Base-by-base conservation (phyloP, 1,140 invertebrate genomes). In the Cydia strobilella region DNA sequence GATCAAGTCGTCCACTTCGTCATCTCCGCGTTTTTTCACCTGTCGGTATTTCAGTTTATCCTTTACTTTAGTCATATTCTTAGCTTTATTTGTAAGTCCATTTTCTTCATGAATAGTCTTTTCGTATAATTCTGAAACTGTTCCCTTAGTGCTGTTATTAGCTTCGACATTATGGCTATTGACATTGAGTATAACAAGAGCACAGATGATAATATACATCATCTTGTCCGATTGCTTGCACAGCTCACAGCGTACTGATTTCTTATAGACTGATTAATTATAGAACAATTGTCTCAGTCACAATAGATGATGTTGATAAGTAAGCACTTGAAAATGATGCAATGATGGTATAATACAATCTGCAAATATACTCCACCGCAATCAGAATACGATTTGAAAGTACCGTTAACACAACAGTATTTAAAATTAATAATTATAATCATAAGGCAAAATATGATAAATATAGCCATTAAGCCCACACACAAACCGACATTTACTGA, bases 1-100 rank as follows among this genome's bases (percentile, higher is more conserved):
- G 54, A 59, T 59, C 20, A 59, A 23, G n/a, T 59, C 54, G 54
- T 59, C 54, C 10, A 59, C 2, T 59, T 59, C 54, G n/a, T 59
- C 54, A 20, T 59, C 54, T 23, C 20, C 20, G n/a, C 54, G 54
- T 59, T 23, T 59, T 18, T 54, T n/a, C 51, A 54, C 0, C 6
- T 54, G 7, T 54, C 54, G 18, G 7, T 3, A 2, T 59, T 59
- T 23, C 7, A 23, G n/a, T 18, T 18, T 12, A 59, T 7, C 54
- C 20, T 59, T 59, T 23, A 7, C 0, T 59, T 23, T 23, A 23
- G 7, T 23, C 6, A 20, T n/a, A 6, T 54, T 59, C 54, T 4
- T 59, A 23, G 1, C 54, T 59, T 13, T 23, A 59, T 6, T 7
- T 12, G 15, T 59, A 1, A 23, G 12, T 20, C 2, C 20, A 59